Percentiles rank a stretch among this genome's conserved stretches.
Conservation (phyloP, 2,113 vertebrate species). For the Willisornis vidua region DNA sequence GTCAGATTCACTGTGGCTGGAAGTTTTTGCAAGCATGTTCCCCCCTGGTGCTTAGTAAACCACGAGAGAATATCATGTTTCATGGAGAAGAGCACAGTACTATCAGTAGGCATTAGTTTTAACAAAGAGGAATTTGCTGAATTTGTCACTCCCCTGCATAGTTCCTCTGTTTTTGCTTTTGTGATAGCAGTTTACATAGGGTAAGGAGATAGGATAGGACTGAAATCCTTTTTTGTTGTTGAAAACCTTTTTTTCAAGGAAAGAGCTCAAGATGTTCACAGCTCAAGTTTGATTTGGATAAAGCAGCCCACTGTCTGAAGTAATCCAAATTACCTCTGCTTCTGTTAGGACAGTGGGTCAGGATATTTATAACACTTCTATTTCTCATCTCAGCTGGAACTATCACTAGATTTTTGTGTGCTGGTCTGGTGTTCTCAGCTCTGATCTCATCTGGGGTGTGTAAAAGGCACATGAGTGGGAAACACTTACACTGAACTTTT, state of each 20-base stretch:
- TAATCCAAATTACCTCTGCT: background rate
- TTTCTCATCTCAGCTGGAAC: conserved; percentile 14
- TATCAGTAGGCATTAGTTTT: conserved; percentile 3
- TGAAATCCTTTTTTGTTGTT: background rate
- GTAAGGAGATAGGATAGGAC: background rate
- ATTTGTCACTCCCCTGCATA: conserved; percentile 28
- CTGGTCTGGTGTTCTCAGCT: background rate
- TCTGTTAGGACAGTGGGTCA: background rate
- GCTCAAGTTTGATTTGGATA: background rate
- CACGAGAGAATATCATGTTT: background rate
- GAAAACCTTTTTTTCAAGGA: background rate
- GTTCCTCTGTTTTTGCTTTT: conserved; percentile 20
- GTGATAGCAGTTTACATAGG: background rate
- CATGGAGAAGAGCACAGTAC: background rate
- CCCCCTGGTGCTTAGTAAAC: conserved; percentile 12
- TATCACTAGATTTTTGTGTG: background rate
- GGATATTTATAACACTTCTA: background rate
- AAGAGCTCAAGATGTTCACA: background rate
- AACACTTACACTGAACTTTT: background rate
- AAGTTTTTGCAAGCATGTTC: conserved; percentile 44
- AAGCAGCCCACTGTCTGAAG: background rate
- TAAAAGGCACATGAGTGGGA: conserved; percentile 13
- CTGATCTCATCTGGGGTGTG: background rate
- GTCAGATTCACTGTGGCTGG: conserved; percentile 32
- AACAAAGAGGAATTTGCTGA: conserved; percentile 14